Conservation (phyloP, 2,797 vertebrate species). For the Spatula clypeata region DNA sequence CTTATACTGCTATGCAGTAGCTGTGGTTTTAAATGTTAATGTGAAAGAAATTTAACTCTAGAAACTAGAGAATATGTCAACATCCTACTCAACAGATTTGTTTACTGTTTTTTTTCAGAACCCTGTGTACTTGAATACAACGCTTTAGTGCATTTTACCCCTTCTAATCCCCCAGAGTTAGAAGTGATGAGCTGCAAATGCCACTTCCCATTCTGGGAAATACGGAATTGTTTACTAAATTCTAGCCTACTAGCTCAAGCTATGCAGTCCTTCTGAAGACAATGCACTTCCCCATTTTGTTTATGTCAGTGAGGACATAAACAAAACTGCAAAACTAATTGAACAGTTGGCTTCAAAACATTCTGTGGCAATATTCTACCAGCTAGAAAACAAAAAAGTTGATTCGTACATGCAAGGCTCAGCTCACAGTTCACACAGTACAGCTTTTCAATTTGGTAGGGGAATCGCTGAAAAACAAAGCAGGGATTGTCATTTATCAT, state of each 20-base stretch:
- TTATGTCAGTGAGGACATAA: not conserved
- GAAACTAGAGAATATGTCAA: constrained; percentile 8
- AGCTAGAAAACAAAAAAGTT: not conserved
- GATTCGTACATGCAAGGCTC: not conserved
- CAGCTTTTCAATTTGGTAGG: not conserved
- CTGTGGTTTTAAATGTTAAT: not conserved
- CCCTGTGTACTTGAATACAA: not conserved
- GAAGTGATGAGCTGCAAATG: not conserved
- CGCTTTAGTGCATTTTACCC: constrained; percentile 31
- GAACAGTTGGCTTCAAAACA: not conserved
- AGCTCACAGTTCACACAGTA: not conserved
- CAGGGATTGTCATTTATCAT: not conserved
- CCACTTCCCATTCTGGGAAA: not conserved
- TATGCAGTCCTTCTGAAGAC: not conserved
- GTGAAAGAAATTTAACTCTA: constrained; percentile 9
- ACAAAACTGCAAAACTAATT: not conserved
- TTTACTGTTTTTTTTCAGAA: constrained; percentile 40
- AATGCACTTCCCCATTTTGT: not conserved
- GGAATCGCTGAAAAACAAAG: not conserved
- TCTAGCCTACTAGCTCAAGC: not conserved
- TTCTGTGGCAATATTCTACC: not conserved
- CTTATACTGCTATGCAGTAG: not conserved
- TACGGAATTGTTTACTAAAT: not conserved
- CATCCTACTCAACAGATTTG: constrained; percentile 48
- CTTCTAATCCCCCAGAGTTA: not conserved